phyloP scores from a whole-genome alignment of 1,140 invertebrate genomes.

The Cephus cinctus region DNA sequence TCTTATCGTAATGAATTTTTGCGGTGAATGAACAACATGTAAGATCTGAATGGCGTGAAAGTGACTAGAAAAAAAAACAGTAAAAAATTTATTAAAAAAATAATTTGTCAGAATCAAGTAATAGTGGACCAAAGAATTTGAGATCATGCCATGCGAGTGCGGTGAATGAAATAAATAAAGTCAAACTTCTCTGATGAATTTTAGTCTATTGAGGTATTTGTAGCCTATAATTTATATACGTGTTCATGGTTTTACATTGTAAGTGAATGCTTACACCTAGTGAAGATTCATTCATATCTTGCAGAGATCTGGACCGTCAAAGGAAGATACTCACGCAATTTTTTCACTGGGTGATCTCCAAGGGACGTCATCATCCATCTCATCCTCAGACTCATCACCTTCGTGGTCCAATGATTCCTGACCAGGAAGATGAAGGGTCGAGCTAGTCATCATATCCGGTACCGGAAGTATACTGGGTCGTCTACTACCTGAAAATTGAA shows the following conservation, averaged over 20 bases:
- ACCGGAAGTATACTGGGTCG: conserved; percentile 84
- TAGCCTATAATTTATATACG: too few relatives aligned
- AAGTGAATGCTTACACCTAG: too few relatives aligned
- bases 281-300: too few relatives aligned
- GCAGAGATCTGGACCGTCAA: neutral
- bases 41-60: conserved; percentile 1
- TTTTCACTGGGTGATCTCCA: conserved; percentile 87
- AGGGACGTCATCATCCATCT: conserved; percentile 84
- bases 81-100: too few relatives aligned
- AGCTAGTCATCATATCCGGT: conserved; percentile 83
- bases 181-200: too few relatives aligned
- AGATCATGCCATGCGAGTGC: too few relatives aligned
- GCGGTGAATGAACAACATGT: conserved; percentile 11
- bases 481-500: conserved; percentile 65
- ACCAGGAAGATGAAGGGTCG: conserved; percentile 70
- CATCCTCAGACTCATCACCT: conserved; percentile 81
- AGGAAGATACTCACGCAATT: conserved; percentile 72
- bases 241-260: too few relatives aligned
- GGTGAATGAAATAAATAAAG: too few relatives aligned
- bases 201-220: too few relatives aligned
- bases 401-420: conserved; percentile 71
- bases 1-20: neutral
- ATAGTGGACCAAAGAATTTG: too few relatives aligned
- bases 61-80: conserved; percentile 3
- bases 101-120: too few relatives aligned